Evolutionary conservation across 1,140 invertebrate genomes (phyloP).

Genomic region (Drosophila repleta): DNA sequence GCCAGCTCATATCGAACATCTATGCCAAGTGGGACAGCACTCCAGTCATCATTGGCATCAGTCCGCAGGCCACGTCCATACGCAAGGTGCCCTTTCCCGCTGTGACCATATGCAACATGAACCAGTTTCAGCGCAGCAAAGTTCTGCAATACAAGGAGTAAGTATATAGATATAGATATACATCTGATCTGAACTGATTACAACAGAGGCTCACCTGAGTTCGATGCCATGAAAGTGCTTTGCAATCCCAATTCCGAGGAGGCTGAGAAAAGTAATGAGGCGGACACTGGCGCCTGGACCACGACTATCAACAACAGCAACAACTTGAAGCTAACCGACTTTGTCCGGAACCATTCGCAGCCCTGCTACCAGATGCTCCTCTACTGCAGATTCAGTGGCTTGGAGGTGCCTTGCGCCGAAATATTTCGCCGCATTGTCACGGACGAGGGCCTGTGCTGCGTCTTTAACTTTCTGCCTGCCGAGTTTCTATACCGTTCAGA

Average conservation of each 20-base stretch:
- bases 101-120: conserved; percentile 92
- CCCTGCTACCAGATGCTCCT: conserved; percentile 89
- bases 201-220: conserved; percentile 54
- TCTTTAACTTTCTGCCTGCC: conserved; percentile 89
- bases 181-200: background rate
- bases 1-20: conserved; percentile 88
- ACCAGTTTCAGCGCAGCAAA: conserved; percentile 87
- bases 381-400: conserved; percentile 87
- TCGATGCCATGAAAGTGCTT: conserved; percentile 49
- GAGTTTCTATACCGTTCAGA: conserved; percentile 87
- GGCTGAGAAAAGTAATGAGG: conserved; percentile 5
- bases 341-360: conserved; percentile 84
- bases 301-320: conserved; percentile 34
- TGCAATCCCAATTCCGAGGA: conserved; percentile 37
- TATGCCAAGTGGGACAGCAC: conserved; percentile 88
- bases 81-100: conserved; percentile 90
- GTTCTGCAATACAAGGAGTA: conserved; percentile 63
- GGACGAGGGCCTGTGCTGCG: conserved; percentile 92
- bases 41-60: conserved; percentile 90
- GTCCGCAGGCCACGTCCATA: conserved; percentile 87
- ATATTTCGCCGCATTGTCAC: conserved; percentile 90
- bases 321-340: conserved; percentile 52
- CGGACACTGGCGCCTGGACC: background rate
- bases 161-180: conserved; percentile 1
- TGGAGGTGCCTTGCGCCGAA: conserved; percentile 86